Conservation (phyloP, 2,888 invertebrate species). For the Chrysolina haemoptera region DNA sequence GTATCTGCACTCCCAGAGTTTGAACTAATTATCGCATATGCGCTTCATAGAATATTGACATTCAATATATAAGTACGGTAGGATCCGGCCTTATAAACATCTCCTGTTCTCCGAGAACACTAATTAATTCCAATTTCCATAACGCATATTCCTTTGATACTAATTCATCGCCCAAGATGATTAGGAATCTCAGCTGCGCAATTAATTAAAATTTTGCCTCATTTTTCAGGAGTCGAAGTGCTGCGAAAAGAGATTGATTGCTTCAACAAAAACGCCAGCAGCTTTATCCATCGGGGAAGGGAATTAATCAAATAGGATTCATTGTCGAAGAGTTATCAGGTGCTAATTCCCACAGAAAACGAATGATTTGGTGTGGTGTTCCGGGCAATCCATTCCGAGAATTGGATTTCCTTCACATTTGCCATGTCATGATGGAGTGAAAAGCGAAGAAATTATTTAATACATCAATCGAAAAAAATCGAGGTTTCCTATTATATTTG, state of each 20-base stretch:
- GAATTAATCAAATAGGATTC: slow-evolving; percentile 12
- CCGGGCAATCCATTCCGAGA: neutral
- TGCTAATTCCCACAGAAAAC: neutral
- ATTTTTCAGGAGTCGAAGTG: slow-evolving; percentile 12
- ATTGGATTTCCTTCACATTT: neutral
- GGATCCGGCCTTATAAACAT: neutral
- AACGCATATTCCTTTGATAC: neutral
- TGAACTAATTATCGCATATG: too few relatives aligned
- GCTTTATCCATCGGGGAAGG: neutral
- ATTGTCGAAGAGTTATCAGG: neutral
- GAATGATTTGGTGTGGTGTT: neutral
- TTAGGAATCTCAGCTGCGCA: neutral
- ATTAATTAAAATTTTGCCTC: slow-evolving; percentile 14
- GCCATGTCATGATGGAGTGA: neutral
- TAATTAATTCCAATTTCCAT: slow-evolving; percentile 8
- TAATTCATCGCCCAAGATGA: slow-evolving; percentile 1
- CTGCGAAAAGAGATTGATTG: slow-evolving; percentile 18
- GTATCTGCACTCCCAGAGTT: too few relatives aligned
- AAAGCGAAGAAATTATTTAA: too few relatives aligned
- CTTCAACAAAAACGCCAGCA: neutral
- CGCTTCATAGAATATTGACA: neutral
- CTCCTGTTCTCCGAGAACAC: neutral
- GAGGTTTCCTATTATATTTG: too few relatives aligned
- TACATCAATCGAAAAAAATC: too few relatives aligned
- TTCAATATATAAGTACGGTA: neutral